phyloP scores from a whole-genome alignment of 2,797 vertebrate genomes.

The Philypnodon macrostomus region DNA sequence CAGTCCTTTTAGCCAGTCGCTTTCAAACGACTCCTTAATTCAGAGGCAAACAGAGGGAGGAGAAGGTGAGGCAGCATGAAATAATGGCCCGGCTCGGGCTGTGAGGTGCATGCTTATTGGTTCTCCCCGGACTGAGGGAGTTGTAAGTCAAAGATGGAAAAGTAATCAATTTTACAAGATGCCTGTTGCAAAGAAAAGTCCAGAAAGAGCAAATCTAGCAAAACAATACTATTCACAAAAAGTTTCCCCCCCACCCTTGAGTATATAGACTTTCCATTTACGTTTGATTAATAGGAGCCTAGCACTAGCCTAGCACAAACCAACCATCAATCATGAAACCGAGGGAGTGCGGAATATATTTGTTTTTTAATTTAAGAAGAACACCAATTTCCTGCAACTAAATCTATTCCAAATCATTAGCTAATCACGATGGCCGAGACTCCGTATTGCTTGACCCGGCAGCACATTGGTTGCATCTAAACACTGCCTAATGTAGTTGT shows the following conservation, averaged over 20 bases:
- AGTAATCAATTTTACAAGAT: conserved; percentile 37
- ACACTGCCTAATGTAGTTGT: conserved; percentile 76
- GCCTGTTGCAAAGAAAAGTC: conserved; percentile 26
- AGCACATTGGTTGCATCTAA: conserved; percentile 64
- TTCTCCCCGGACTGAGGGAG: conserved; percentile 38
- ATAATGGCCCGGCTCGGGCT: conserved; percentile 52
- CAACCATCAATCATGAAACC: not conserved
- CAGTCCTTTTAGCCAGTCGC: conserved; percentile 45
- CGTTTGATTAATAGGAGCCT: conserved; percentile 6
- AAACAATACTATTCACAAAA: conserved; percentile 10
- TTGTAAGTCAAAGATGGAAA: conserved; percentile 32
- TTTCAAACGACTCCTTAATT: conserved; percentile 74
- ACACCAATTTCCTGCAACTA: not conserved
- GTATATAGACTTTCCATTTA: conserved; percentile 2
- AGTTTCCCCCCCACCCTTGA: conserved; percentile 16
- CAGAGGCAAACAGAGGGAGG: conserved; percentile 54
- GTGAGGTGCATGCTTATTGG: conserved; percentile 55
- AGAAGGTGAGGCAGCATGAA: conserved; percentile 54
- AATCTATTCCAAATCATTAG: conserved; percentile 44
- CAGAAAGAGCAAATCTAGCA: conserved; percentile 14
- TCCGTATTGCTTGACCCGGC: conserved; percentile 50
- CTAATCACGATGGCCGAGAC: conserved; percentile 52
- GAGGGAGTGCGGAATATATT: not conserved
- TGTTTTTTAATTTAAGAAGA: conserved; percentile 11
- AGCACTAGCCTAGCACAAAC: not conserved